These are phyloP conservation scores for Urosaurus nigricauda DNA, from an alignment of 2,797 vertebrate species.

Conservation along the genomic window DNA sequence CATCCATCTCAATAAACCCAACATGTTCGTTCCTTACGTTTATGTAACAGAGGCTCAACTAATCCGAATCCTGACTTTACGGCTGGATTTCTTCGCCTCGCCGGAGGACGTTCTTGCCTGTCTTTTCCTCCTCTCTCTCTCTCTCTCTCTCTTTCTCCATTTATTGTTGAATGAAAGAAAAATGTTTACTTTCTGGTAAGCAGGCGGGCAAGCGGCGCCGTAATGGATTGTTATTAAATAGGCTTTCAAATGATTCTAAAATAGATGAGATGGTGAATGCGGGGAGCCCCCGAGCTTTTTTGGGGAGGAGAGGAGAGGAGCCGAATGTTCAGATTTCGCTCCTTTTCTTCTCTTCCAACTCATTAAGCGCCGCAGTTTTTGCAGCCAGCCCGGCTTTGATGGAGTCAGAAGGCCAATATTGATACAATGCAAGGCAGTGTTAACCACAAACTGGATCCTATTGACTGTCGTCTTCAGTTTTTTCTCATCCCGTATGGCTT, in stretches of 20 bases:
- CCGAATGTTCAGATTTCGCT: not conserved
- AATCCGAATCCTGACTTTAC: constrained; percentile 23
- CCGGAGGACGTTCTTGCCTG: not conserved
- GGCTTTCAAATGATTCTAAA: constrained; percentile 13
- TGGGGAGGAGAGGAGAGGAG: not conserved
- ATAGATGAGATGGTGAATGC: not conserved
- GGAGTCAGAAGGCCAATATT: too few relatives aligned
- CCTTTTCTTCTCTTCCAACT: not conserved
- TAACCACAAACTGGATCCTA: not conserved
- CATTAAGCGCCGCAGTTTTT: not conserved
- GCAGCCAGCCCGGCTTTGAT: not conserved
- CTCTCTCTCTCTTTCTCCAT: not conserved
- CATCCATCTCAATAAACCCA: not conserved
- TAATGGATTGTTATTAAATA: constrained; percentile 4
- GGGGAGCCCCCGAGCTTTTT: not conserved
- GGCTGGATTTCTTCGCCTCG: constrained; percentile 30
- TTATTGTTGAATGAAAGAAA: constrained; percentile 31
- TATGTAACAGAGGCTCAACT: not conserved
- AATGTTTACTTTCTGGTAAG: constrained; percentile 20
- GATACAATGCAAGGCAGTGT: not conserved
- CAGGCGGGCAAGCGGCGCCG: not conserved
- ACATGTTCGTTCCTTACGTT: not conserved
- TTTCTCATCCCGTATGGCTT: too few relatives aligned
- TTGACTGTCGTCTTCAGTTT: not conserved
- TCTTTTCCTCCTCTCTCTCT: not conserved